phyloP scores from a whole-genome alignment of 2,113 vertebrate species.

The Dasypus novemcinctus region DNA sequence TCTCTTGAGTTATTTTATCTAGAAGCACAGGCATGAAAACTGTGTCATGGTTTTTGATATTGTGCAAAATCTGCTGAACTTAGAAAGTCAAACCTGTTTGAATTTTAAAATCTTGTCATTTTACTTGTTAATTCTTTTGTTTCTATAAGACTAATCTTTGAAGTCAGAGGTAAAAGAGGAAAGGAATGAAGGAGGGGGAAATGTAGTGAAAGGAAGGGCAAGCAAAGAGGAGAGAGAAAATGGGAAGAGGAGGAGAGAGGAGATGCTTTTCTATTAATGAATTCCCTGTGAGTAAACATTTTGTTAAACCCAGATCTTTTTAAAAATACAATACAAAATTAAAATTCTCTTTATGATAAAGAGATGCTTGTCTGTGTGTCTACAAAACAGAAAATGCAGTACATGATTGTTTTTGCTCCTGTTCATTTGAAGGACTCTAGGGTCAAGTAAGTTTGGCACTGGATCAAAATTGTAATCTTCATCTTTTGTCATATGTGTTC shows the following conservation, averaged over 20 bases:
- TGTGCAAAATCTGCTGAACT: conserved; percentile 36
- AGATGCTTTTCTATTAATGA: neutral
- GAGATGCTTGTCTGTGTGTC: neutral
- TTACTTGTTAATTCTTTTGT: neutral
- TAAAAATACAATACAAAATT: neutral
- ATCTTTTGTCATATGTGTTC: neutral
- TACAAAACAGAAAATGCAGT: neutral
- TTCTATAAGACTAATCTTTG: neutral
- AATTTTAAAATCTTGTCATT: neutral
- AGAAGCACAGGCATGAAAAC: conserved; percentile 27
- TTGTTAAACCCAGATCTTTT: neutral
- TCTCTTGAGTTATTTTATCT: conserved; percentile 18
- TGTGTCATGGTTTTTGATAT: neutral
- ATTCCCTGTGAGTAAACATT: neutral
- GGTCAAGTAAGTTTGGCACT: neutral
- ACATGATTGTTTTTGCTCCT: neutral
- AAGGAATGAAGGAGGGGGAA: neutral
- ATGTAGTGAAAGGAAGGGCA: neutral
- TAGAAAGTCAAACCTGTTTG: neutral
- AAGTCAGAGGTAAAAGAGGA: neutral
- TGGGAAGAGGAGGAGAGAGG: neutral
- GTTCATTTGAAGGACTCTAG: neutral
- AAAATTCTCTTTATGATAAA: neutral
- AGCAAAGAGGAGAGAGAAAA: neutral
- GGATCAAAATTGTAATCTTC: neutral